A percentile compares a stretch with the other conserved stretches of the same genome.
phyloP scores from a whole-genome alignment of 2,113 vertebrate genomes.

The Prionailurus bengalensis region DNA sequence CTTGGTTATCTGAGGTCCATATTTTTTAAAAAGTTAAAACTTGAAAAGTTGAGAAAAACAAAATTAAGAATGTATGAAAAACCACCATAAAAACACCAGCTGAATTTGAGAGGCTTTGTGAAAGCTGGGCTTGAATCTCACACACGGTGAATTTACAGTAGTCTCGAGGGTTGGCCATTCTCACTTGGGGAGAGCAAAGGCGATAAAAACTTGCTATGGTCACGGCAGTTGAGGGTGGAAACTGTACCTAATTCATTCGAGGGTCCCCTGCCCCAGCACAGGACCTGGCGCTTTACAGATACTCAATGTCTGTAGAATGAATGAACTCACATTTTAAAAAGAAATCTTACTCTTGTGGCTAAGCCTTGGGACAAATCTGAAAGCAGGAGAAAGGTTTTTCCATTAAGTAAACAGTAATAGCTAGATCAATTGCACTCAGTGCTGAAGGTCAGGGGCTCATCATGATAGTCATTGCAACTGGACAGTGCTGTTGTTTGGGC shows the following conservation, averaged over 20 bases:
- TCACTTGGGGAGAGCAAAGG: background rate
- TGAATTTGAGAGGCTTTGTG: background rate
- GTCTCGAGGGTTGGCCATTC: background rate
- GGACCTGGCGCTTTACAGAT: background rate
- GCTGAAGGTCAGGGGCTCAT: background rate
- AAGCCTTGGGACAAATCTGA: background rate
- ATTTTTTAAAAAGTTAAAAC: background rate
- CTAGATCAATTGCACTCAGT: background rate
- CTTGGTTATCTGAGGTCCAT: background rate
- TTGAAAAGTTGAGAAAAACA: background rate
- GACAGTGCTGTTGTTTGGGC: background rate
- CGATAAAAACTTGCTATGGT: background rate
- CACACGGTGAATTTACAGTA: background rate
- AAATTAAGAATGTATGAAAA: background rate
- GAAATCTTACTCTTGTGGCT: background rate
- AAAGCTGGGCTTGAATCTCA: background rate
- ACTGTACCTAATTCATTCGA: background rate
- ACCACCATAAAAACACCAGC: background rate
- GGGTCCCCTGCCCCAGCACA: background rate
- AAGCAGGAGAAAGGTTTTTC: background rate
- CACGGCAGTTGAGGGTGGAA: background rate
- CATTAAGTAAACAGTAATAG: background rate
- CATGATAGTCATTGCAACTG: accelerated
- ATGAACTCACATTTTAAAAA: background rate
- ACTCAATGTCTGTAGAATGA: background rate